These are phyloP conservation scores for Leucoraja ocellata DNA, from an alignment of 2,797 vertebrate genomes.

Conservation along the genomic window DNA sequence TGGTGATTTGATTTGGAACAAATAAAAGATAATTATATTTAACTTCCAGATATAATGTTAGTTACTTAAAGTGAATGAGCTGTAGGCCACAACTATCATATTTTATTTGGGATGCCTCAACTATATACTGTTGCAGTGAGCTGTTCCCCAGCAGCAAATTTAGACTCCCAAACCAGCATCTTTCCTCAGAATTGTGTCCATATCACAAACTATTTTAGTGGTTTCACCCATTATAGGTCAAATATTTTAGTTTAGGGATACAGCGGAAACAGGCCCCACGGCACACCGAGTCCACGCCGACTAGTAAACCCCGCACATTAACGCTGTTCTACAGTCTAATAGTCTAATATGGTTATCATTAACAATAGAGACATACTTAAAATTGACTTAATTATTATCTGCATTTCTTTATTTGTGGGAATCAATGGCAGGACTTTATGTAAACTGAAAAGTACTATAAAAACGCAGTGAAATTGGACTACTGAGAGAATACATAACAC, in stretches of 20 bases:
- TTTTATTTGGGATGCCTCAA: background rate
- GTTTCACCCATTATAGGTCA: background rate
- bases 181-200: background rate
- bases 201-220: background rate
- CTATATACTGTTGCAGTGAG: background rate
- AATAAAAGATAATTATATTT: background rate
- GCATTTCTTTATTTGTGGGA: background rate
- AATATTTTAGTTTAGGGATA: background rate
- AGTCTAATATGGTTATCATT: background rate
- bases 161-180: background rate
- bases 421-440: background rate
- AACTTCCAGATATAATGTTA: conserved; percentile 5
- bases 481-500: conserved; percentile 18
- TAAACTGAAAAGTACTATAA: background rate
- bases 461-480: background rate
- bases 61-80: background rate
- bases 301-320: too few species aligned
- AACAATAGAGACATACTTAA: background rate
- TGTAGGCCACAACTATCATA: background rate
- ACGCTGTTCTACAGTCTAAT: too few species aligned
- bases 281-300: too few species aligned
- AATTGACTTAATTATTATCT: background rate
- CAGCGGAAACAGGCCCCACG: too few species aligned
- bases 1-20: background rate
- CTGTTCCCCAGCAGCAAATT: background rate